These are phyloP conservation scores for Macrosteles quadrilineatus DNA, from an alignment of 1,140 invertebrate species.

Conservation along the genomic window DNA sequence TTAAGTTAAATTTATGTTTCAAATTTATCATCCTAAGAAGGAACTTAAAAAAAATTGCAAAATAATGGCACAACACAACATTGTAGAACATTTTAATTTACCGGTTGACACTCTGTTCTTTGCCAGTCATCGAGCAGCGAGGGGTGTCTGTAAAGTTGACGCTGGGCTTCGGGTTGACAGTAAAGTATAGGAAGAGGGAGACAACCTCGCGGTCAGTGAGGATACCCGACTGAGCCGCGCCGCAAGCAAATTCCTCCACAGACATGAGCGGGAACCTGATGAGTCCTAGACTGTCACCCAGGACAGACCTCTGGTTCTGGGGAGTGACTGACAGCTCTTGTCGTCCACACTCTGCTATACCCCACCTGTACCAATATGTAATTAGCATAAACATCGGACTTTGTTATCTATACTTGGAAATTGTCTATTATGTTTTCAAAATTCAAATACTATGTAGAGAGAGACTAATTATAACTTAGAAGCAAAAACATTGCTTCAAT, in stretches of 20 bases:
- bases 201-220: slow-evolving; percentile 70
- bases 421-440: no score
- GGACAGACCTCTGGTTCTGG: slow-evolving; percentile 69
- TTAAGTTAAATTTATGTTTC: no score
- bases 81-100: no score
- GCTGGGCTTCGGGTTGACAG: slow-evolving; percentile 69
- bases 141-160: slow-evolving; percentile 61
- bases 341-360: slow-evolving; percentile 74
- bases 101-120: slow-evolving; percentile 77
- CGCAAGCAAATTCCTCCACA: slow-evolving; percentile 82
- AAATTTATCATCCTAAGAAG: no score
- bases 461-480: no score
- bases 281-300: slow-evolving; percentile 68
- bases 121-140: slow-evolving; percentile 79
- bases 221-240: slow-evolving; percentile 74
- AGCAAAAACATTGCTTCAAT: no score
- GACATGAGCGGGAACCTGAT: slow-evolving; percentile 87
- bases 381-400: not conserved
- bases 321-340: slow-evolving; percentile 65
- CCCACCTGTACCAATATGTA: slow-evolving; percentile 66
- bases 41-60: no score
- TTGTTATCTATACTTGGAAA: no score
- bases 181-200: slow-evolving; percentile 81
- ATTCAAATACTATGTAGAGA: no score
- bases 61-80: no score